Base-by-base conservation (phyloP, 1,140 invertebrate genomes). In the Drosophila jambulina region DNA sequence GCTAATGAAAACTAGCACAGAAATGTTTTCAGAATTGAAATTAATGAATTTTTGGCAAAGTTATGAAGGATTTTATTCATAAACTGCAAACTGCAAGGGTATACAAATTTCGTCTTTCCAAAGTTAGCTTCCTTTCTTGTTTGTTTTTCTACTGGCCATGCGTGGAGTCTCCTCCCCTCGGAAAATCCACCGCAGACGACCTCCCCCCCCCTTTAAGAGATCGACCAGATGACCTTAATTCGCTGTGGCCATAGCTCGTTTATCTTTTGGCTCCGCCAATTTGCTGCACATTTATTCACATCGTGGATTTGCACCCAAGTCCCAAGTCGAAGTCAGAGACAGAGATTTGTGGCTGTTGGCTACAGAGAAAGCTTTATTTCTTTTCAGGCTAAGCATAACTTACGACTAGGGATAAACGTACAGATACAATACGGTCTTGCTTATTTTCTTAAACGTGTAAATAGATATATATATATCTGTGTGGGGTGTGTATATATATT, bases 331-430 rank as follows among this genome's bases (percentile, higher is more conserved):
- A 54, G 45, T 21, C 32, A 32, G n/a, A 48, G 59, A 81, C 68
- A 78, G 38, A 72, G 70, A 72, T 72, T 74, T 74, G 70, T 78
- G 40, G 82, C 53, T 72, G 68, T 68, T 43, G 38, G 71, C 68
- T 69, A 78, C 84, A 88, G 63, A 65, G 60, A 86, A 88, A 86
- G 80, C 80, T 88, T 87, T 87, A 82, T 85, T 86, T 53, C 76
- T 82, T 79, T 71, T 86, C 49, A 59, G 57, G 61, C 43, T 61
- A 68, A 61, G 63, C 45, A 68, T 56, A 65, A 36, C 56, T 81
- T 69, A 71, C 36, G 70, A 60, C 38, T 72, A 60, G 36, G 46
- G 38, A 75, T 62, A 62, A 43, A 64, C 29, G 59, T 62, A 62
- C 56, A 61, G 65, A 23, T 56, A 62, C 68, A 71, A 54, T 58